Conservation (phyloP, 2,888 invertebrate species). For the Brachyptera risi region DNA sequence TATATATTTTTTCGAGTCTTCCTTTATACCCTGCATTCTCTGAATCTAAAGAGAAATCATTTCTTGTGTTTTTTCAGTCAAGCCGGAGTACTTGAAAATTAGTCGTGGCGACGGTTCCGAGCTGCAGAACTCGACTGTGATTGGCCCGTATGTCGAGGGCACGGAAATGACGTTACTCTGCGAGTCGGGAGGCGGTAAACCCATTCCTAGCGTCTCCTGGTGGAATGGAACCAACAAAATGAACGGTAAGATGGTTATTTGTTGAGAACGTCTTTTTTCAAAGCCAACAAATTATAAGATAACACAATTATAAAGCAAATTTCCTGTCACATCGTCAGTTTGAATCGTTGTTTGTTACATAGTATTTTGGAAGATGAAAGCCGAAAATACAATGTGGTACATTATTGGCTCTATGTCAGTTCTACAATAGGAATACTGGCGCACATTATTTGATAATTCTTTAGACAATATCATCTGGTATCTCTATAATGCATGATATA, state of each 20-base stretch:
- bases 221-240: conserved; percentile 69
- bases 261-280: too few relatives aligned
- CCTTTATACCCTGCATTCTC: not conserved
- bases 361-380: too few relatives aligned
- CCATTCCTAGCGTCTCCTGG: conserved; percentile 81
- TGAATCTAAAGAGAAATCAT: not conserved
- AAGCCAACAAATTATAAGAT: too few relatives aligned
- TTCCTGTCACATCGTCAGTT: too few relatives aligned
- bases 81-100: conserved; percentile 72
- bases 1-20: not conserved
- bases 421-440: too few relatives aligned
- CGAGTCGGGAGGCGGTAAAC: conserved; percentile 75
- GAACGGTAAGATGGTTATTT: conserved; percentile 47
- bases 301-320: too few relatives aligned
- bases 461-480: too few relatives aligned
- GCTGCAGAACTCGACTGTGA: conserved; percentile 57
- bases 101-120: conserved; percentile 59
- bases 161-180: conserved; percentile 65
- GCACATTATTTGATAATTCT: too few relatives aligned
- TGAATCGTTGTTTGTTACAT: too few relatives aligned
- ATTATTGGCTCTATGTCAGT: too few relatives aligned
- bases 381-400: too few relatives aligned
- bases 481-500: too few relatives aligned
- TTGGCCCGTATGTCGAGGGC: conserved; percentile 70
- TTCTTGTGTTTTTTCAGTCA: conserved; percentile 59